phyloP scores from a whole-genome alignment of 2,113 vertebrate species.

The Mola mola region DNA sequence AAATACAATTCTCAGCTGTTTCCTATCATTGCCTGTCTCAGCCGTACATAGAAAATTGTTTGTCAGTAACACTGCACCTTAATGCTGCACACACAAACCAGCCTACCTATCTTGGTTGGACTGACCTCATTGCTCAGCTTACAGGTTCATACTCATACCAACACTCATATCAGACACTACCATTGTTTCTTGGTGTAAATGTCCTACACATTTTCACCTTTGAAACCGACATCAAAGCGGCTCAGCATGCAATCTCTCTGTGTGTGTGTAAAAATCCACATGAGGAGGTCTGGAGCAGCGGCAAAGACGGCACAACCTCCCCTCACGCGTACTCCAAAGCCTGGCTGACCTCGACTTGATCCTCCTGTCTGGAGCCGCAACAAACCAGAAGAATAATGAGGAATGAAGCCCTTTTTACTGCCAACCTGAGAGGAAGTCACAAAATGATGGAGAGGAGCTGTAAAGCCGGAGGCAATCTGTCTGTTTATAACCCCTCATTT shows the following conservation, averaged over 20 bases:
- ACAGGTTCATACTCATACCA: slow-evolving; percentile 22
- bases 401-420: slow-evolving; percentile 61
- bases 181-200: not conserved
- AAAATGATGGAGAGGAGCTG: slow-evolving; percentile 41
- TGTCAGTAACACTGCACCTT: slow-evolving; percentile 3
- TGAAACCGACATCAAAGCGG: slow-evolving; percentile 36
- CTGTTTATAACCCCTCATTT: slow-evolving; percentile 66
- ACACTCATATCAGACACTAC: not conserved
- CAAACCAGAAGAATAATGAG: slow-evolving; percentile 57
- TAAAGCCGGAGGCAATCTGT: slow-evolving; percentile 51
- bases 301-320: slow-evolving; percentile 1
- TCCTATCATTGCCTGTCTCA: too few relatives aligned
- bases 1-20: too few relatives aligned
- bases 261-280: slow-evolving; percentile 25
- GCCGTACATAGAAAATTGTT: too few relatives aligned
- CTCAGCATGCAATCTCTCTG: slow-evolving; percentile 3
- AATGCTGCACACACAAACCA: not conserved
- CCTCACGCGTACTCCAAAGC: slow-evolving; percentile 26
- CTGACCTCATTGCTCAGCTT: not conserved
- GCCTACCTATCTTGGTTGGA: not conserved
- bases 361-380: slow-evolving; percentile 55
- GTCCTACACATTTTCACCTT: slow-evolving; percentile 15
- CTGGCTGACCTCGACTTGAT: slow-evolving; percentile 66
- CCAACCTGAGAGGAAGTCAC: slow-evolving; percentile 64
- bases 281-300: slow-evolving; percentile 1